A percentile compares a stretch with the other conserved stretches of the same genome.
Conservation (phyloP, 2,113 vertebrate species). For the Silurus asotus region DNA sequence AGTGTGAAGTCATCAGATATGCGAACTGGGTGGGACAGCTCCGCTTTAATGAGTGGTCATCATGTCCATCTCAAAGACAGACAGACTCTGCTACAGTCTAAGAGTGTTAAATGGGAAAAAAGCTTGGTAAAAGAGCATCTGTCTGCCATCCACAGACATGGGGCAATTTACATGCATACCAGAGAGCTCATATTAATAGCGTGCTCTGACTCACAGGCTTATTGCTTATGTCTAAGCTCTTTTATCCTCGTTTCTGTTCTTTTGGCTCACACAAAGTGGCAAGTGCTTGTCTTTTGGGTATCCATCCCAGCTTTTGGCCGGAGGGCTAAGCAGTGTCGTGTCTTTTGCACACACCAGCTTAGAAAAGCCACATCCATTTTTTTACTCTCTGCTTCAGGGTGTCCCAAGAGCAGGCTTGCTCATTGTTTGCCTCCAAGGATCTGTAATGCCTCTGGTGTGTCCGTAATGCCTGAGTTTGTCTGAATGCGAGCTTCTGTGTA, state of each 20-base stretch:
- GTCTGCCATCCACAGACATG: conserved; percentile 32
- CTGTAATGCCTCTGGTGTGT: conserved; percentile 1
- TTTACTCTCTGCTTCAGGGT: conserved; percentile 16
- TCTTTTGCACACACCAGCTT: background rate
- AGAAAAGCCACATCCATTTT: background rate
- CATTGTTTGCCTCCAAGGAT: conserved; percentile 41
- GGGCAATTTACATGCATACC: conserved; percentile 36
- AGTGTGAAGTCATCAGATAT: conserved; percentile 10
- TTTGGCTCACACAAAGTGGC: conserved; percentile 42
- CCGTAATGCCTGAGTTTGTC: conserved; percentile 37
- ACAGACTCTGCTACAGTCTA: conserved; percentile 36
- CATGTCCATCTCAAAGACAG: conserved; percentile 41
- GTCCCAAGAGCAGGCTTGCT: conserved; percentile 32
- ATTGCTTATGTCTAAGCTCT: conserved; percentile 37
- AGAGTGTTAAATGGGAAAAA: conserved; percentile 40
- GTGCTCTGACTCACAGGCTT: conserved; percentile 42
- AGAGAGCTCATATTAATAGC: conserved; percentile 43
- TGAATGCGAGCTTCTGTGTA: conserved; percentile 31
- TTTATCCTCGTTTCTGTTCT: conserved; percentile 6
- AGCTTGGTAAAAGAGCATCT: conserved; percentile 7
- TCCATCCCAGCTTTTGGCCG: conserved; percentile 38
- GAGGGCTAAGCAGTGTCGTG: conserved; percentile 24
- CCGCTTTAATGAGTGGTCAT: conserved; percentile 41
- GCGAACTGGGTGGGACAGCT: conserved; percentile 36
- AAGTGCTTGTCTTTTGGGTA: conserved; percentile 42